Evolutionary conservation across 2,113 vertebrate species (phyloP).

Genomic region (Anser cygnoides): DNA sequence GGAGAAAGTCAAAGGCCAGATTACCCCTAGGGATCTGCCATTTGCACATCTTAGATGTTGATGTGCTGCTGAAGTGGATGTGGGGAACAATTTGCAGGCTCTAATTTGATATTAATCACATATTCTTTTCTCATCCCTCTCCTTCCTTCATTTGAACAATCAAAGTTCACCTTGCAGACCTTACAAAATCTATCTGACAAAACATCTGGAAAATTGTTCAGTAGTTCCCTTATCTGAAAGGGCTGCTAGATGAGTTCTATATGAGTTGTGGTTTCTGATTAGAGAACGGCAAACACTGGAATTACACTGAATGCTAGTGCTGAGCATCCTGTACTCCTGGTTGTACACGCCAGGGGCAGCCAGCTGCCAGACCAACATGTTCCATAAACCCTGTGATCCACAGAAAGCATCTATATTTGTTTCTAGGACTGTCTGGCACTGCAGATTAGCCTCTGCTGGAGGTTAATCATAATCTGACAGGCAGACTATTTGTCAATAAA

Average conservation of each 20-base stretch:
- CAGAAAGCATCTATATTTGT: neutral
- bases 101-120: neutral
- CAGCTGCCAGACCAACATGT: neutral
- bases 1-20: neutral
- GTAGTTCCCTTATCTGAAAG: neutral
- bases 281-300: neutral
- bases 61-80: neutral
- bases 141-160: neutral
- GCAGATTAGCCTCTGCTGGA: neutral
- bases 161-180: neutral
- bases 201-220: neutral
- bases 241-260: neutral
- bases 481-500: neutral
- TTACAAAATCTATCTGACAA: neutral
- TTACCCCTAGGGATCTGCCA: neutral
- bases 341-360: neutral
- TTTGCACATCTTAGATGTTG: neutral
- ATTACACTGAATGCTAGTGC: neutral
- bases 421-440: neutral
- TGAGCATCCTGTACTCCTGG: fast-evolving
- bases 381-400: neutral
- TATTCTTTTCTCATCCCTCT: neutral
- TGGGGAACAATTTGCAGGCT: neutral
- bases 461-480: slow-evolving; percentile 22
- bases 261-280: neutral